These are phyloP conservation scores for Oeneis ivallda DNA, from an alignment of 2,888 invertebrate genomes.

Conservation along the genomic window DNA sequence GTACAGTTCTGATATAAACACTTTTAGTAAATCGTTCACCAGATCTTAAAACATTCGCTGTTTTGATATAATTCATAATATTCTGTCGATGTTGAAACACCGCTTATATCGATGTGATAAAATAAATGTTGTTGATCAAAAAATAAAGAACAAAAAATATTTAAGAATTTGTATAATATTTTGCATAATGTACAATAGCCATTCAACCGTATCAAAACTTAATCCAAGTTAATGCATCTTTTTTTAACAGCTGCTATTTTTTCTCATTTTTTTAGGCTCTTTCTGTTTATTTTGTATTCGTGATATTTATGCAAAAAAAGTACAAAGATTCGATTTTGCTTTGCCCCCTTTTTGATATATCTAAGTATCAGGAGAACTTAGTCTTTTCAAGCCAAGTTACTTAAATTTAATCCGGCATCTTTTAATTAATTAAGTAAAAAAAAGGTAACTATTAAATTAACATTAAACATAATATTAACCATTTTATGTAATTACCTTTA, in stretches of 20 bases:
- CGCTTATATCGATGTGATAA: conserved; percentile 36
- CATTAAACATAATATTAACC: conserved; percentile 25
- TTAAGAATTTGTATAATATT: conserved; percentile 16
- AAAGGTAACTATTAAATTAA: conserved; percentile 15
- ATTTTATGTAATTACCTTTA: conserved; percentile 23
- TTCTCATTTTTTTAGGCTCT: conserved; percentile 22
- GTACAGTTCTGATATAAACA: background rate
- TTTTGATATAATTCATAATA: conserved; percentile 2
- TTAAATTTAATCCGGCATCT: conserved; percentile 27
- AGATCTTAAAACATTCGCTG: conserved; percentile 11
- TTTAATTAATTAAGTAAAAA: conserved; percentile 10
- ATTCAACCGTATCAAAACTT: background rate
- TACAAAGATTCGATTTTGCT: conserved; percentile 26
- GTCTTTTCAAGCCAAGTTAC: conserved; percentile 36
- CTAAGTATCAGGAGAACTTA: conserved; percentile 21
- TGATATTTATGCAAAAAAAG: conserved; percentile 22
- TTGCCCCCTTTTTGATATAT: background rate
- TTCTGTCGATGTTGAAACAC: conserved; percentile 27
- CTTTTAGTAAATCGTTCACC: background rate
- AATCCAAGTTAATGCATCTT: background rate
- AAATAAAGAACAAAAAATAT: conserved; percentile 9
- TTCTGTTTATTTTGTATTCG: conserved; percentile 15
- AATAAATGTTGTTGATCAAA: conserved; percentile 31
- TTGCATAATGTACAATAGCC: background rate
- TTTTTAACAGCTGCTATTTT: background rate